Conservation (phyloP, 1,140 invertebrate species). For the Ruditapes philippinarum region DNA sequence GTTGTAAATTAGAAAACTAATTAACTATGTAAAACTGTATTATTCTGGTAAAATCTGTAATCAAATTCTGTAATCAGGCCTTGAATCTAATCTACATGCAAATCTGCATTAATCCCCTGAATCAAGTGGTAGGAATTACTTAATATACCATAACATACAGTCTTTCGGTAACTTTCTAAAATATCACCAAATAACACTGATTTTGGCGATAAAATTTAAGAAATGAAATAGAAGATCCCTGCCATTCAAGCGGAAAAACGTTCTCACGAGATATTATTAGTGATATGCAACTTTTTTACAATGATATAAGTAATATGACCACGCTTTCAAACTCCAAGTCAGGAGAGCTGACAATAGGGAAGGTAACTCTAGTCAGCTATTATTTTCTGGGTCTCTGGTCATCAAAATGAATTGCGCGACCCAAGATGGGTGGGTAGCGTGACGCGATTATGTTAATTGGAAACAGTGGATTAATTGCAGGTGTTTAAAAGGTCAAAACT, state of each 20-base stretch:
- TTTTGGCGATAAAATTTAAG: conserved; percentile 22
- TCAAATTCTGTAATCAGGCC: conserved; percentile 27
- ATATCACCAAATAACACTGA: conserved; percentile 39
- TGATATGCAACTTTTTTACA: conserved; percentile 39
- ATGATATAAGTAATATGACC: conserved; percentile 66
- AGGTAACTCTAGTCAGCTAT: conserved; percentile 52
- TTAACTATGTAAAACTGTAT: conserved; percentile 36
- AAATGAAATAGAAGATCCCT: conserved; percentile 49
- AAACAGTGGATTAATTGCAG: conserved; percentile 55
- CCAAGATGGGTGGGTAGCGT: conserved; percentile 57
- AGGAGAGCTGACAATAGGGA: conserved; percentile 48
- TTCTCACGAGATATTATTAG: conserved; percentile 64
- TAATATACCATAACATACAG: conserved; percentile 27
- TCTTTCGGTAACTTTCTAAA: conserved; percentile 54
- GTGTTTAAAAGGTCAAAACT: conserved; percentile 45
- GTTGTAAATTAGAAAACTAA: conserved; percentile 49
- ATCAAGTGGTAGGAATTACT: neutral
- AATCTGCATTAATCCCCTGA: conserved; percentile 43
- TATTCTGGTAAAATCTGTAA: conserved; percentile 31
- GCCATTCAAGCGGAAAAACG: conserved; percentile 31
- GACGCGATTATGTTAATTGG: conserved; percentile 28
- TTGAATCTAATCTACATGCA: conserved; percentile 2
- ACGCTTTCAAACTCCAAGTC: conserved; percentile 37
- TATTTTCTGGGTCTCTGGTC: conserved; percentile 61
- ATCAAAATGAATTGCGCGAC: neutral